A percentile compares a stretch with the other conserved stretches of the same genome.
Evolutionary conservation across 2,888 invertebrate species (phyloP).

Genomic region (Dastarcus helophoroides): DNA sequence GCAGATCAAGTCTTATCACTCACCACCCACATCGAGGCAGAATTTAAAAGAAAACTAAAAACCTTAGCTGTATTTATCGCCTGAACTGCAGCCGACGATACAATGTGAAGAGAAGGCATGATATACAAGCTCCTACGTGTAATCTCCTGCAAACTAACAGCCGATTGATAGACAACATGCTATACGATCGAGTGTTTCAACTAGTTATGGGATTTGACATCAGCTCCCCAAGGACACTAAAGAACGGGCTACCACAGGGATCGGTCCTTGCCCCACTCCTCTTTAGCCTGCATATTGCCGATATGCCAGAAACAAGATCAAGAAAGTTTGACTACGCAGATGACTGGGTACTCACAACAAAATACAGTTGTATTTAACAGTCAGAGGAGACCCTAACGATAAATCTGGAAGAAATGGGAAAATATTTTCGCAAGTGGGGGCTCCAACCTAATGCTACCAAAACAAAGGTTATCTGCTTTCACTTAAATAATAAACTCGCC

Average conservation of each 20-base stretch:
- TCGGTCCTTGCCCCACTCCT: slow-evolving; percentile 9
- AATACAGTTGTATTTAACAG: slow-evolving; percentile 5
- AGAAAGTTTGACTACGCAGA: slow-evolving; percentile 12
- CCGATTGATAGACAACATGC: too few relatives aligned
- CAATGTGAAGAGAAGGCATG: slow-evolving; percentile 1
- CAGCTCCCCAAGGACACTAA: not conserved
- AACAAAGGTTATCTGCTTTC: slow-evolving; percentile 2
- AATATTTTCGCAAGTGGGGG: slow-evolving; percentile 9
- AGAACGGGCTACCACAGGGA: slow-evolving; percentile 5
- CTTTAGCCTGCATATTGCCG: slow-evolving; percentile 12
- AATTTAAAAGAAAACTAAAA: too few relatives aligned
- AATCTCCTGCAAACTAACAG: slow-evolving; percentile 3
- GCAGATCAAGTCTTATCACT: too few relatives aligned
- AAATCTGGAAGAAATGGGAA: slow-evolving; percentile 5
- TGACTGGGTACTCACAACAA: slow-evolving; percentile 10
- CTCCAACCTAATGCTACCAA: slow-evolving; percentile 9
- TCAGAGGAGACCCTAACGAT: slow-evolving; percentile 5
- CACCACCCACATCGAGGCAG: too few relatives aligned
- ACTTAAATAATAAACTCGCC: slow-evolving; percentile 5
- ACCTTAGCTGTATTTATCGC: too few relatives aligned
- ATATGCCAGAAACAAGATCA: slow-evolving; percentile 12
- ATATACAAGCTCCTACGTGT: not conserved
- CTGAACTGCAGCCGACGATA: not conserved
- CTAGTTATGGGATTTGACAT: slow-evolving; percentile 1
- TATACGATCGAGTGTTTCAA: not conserved